Conservation (phyloP, 2,888 invertebrate species). For the Campoplex nolae region DNA sequence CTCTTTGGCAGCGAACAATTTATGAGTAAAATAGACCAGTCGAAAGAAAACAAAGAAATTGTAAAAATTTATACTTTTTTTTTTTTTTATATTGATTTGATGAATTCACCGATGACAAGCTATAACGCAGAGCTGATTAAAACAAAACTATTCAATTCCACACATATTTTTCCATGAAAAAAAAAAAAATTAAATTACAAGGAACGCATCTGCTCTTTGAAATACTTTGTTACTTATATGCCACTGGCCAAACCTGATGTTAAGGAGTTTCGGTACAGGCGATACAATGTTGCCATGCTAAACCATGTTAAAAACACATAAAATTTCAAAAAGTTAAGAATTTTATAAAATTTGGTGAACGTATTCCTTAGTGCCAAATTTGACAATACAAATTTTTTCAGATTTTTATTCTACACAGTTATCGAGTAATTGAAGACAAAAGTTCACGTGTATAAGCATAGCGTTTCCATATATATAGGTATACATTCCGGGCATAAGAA, state of each 20-base stretch:
- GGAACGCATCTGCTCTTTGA: neutral
- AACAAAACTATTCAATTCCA: neutral
- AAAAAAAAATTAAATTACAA: neutral
- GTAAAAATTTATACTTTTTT: neutral
- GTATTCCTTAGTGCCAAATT: too few species aligned
- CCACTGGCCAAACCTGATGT: neutral
- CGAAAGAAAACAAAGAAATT: neutral
- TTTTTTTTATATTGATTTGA: neutral
- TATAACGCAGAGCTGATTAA: neutral
- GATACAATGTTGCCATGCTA: too few species aligned
- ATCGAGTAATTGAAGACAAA: too few species aligned
- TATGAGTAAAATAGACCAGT: neutral
- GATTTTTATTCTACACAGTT: too few species aligned
- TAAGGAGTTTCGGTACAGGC: too few species aligned
- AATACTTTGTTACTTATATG: neutral
- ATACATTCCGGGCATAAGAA: too few species aligned
- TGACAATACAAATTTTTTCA: too few species aligned
- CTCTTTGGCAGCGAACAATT: conserved; percentile 20
- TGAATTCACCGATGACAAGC: neutral
- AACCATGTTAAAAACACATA: too few species aligned
- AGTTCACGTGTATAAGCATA: too few species aligned
- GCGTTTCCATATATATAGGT: too few species aligned
- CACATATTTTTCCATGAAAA: neutral
- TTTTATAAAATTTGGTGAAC: too few species aligned
- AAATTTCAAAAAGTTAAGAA: too few species aligned